These are phyloP conservation scores for Heliornis fulica DNA, from an alignment of 2,113 vertebrate species.

Conservation along the genomic window DNA sequence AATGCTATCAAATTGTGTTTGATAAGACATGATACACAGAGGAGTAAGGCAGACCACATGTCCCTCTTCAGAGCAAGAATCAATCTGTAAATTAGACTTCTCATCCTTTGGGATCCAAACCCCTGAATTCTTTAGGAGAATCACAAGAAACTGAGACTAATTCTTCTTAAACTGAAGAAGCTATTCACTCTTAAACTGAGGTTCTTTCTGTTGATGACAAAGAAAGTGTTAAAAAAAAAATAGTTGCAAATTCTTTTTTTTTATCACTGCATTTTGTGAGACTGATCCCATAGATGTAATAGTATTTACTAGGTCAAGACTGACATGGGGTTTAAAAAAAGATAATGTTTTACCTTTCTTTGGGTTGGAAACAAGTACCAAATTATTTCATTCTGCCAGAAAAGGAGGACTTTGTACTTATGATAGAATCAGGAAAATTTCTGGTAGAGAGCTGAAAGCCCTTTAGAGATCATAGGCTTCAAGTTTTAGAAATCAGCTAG, in stretches of 20 bases:
- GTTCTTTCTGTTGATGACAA: not conserved
- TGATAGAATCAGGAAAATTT: not conserved
- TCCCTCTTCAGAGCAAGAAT: not conserved
- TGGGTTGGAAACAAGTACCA: not conserved
- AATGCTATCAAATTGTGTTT: not conserved
- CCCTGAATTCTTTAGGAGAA: not conserved
- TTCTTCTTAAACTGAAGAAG: not conserved
- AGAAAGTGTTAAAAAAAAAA: rapidly evolving
- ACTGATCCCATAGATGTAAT: not conserved
- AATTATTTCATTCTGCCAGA: not conserved
- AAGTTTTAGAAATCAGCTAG: not conserved
- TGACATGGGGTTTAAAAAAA: not conserved
- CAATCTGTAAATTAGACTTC: not conserved
- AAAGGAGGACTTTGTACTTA: not conserved
- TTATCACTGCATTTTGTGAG: not conserved
- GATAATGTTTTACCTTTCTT: not conserved
- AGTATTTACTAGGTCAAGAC: not conserved
- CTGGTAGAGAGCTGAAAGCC: not conserved
- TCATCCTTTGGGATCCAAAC: not conserved
- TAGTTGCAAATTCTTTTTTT: not conserved
- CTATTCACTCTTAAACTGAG: not conserved
- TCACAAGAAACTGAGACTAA: not conserved
- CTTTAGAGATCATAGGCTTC: not conserved
- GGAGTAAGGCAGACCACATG: not conserved
- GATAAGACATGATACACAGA: not conserved